A percentile compares a stretch with the other conserved stretches of the same genome.
Evolutionary conservation across 2,888 invertebrate genomes (phyloP).

Genomic region (Uropetala carovei): DNA sequence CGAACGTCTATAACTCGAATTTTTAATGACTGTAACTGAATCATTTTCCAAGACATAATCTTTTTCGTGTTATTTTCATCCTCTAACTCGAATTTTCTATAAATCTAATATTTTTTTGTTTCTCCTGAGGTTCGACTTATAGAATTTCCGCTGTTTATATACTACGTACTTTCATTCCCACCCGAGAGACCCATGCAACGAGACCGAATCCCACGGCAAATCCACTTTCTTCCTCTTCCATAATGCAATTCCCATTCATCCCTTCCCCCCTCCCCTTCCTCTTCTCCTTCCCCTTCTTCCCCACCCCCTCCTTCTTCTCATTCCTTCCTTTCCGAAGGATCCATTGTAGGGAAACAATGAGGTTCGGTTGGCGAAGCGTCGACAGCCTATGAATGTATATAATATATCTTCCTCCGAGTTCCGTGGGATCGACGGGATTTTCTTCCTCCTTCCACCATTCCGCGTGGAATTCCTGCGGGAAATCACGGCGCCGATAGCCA

Average conservation of each 20-base stretch:
- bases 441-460: neutral
- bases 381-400: neutral
- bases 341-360: neutral
- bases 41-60: too few species aligned
- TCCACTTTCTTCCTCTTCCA: conserved; percentile 37
- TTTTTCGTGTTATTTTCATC: too few species aligned
- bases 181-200: neutral
- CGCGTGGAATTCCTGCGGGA: neutral
- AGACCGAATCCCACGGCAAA: conserved; percentile 19
- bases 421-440: conserved; percentile 5
- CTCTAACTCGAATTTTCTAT: too few species aligned
- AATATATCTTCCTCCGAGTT: neutral
- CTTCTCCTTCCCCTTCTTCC: too few species aligned
- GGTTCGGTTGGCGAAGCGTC: neutral
- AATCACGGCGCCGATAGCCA: neutral
- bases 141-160: too few species aligned
- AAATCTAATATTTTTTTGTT: too few species aligned
- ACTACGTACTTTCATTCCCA: neutral
- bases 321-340: neutral
- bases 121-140: too few species aligned
- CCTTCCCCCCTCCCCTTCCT: neutral
- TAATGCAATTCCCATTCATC: neutral
- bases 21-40: too few species aligned
- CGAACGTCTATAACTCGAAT: too few species aligned
- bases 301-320: neutral